Evolutionary conservation across 2,797 vertebrate species (phyloP), one percentile per base, ranked within the genome.

Genomic region (Rhadinocentrus ornatus): DNA sequence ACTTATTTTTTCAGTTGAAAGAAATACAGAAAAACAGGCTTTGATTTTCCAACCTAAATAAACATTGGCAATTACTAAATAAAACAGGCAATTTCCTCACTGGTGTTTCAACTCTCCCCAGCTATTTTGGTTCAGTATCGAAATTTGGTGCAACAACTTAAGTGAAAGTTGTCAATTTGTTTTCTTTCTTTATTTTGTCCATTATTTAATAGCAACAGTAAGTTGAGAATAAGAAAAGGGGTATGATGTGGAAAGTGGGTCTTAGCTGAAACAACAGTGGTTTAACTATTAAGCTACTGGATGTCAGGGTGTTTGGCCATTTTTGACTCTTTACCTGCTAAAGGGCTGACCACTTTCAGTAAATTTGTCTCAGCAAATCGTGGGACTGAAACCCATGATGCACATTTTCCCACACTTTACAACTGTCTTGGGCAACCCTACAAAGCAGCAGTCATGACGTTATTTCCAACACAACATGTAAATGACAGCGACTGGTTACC

Each of bases 121-220:
- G 71, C 65, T 70, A 50, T 11, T 53, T 10, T 6, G 59, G 44
- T 54, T 79, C 68, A 64, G 18, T 60, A 66, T 71, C 69, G 71
- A 60, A 48, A 34, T 31, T 50, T 67, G 15, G 12, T 63, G 22
- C 46, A 29, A 18, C 41, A 18, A 16, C n/a, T 50, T 9, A 22
- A 10, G 46, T 9, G 1, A 22, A 22, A 34, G n/a, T n/a, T n/a
- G n/a, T n/a, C n/a, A n/a, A n/a, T n/a, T n/a, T 22, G 48, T 26
- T 62, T 16, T 0, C 7, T 24, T 56, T 46, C 22, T 70, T 34
- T 31, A 4, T 72, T n/a, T n/a, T n/a, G n/a, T n/a, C n/a, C n/a
- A n/a, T 32, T 52, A 65, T 32, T 29, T 50, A 11, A 37, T 58
- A 4, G 22, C 18, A 24, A 15, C 35, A 41, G 46, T 4, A 26